Evolutionary conservation across 2,888 invertebrate genomes (phyloP), one percentile per base, ranked within the genome.

Genomic region (Torymus texanus): DNA sequence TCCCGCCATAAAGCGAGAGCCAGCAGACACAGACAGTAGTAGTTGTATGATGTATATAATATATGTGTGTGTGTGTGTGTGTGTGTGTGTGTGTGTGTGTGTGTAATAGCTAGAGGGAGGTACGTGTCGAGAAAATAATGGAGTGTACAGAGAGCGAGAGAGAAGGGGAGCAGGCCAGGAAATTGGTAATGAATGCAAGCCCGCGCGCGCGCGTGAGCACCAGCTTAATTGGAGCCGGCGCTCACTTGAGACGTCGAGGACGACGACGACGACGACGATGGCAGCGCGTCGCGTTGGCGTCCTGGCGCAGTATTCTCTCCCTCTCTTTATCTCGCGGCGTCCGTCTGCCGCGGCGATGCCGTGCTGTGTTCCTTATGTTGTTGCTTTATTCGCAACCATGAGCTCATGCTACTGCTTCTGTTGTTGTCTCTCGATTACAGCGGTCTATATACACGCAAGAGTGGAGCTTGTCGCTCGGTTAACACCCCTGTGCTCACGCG

Each of bases 171-270:
- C 53, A 21, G 21, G 67, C 59, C 29, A 63, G 82, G 82, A 83
- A 84, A 85, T 85, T 83, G 83, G 75, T 84, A 82, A 84, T 84
- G 79, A 84, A 85, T 83, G 84, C 83, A 76, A 78, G 79, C 83
- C 41, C 81, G 18, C 73, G 79, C 79, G 29, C 29, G 5, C 41
- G 41, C 41, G 41, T 21, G 41, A 41, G 41, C 8, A 41, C 29
- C 61, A 66, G 80, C 81, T 84, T 84, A 85, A 84, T 85, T 85
- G 83, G 82, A 82, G 80, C 76, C 63, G 75, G 61, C 78, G 11
- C 1, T 66, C 77, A 66, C 76, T 80, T 16, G 78, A 81, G 81
- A 81, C 79, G 74, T 29, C 66, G 53, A 70, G 73, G 41, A 41
- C 41, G 8, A 41, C 41, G 41, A 41, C 41, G 41, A 1, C 41